Percentiles rank a stretch among this genome's conserved stretches.
phyloP scores from a whole-genome alignment of 1,140 invertebrate species.

The Megalopta genalis region DNA sequence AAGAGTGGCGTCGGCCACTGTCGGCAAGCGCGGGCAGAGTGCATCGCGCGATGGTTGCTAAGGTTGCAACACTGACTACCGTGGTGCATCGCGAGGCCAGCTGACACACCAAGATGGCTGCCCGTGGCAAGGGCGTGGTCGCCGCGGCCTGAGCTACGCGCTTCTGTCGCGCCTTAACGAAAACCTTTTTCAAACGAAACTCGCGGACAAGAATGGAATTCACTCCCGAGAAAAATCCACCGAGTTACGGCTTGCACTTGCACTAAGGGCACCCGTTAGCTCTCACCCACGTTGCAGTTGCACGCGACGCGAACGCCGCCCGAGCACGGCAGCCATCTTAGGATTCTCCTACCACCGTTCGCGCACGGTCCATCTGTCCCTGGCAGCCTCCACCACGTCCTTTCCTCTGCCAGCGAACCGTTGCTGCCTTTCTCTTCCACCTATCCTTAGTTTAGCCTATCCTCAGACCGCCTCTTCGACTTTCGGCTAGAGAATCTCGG shows the following conservation, averaged over 20 bases:
- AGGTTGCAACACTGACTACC: slow-evolving; percentile 67
- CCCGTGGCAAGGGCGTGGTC: slow-evolving; percentile 76
- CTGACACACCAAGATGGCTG: slow-evolving; percentile 76
- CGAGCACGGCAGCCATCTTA: slow-evolving; percentile 75
- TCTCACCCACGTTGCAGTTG: slow-evolving; percentile 47
- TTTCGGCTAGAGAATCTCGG: slow-evolving; percentile 40
- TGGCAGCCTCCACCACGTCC: slow-evolving; percentile 51
- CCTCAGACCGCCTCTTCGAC: slow-evolving; percentile 40
- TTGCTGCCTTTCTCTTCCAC: background rate
- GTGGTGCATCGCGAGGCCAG: slow-evolving; percentile 69
- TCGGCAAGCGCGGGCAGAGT: slow-evolving; percentile 40
- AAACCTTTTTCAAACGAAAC: slow-evolving; percentile 43
- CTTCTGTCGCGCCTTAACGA: slow-evolving; percentile 39
- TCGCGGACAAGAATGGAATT: slow-evolving; percentile 40
- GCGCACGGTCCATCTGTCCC: slow-evolving; percentile 66
- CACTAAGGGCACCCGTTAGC: slow-evolving; percentile 50
- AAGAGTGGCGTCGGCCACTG: slow-evolving; percentile 32
- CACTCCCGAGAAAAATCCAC: slow-evolving; percentile 57
- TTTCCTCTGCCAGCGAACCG: slow-evolving; percentile 8
- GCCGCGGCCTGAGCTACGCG: slow-evolving; percentile 44
- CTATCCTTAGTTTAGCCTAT: slow-evolving; percentile 13
- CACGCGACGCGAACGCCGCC: slow-evolving; percentile 66
- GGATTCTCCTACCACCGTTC: slow-evolving; percentile 65
- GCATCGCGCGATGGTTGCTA: slow-evolving; percentile 54
- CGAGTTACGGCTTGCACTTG: slow-evolving; percentile 50